Evolutionary conservation across 2,797 vertebrate species (phyloP).

Genomic region (Paedocypris micromegethes): DNA sequence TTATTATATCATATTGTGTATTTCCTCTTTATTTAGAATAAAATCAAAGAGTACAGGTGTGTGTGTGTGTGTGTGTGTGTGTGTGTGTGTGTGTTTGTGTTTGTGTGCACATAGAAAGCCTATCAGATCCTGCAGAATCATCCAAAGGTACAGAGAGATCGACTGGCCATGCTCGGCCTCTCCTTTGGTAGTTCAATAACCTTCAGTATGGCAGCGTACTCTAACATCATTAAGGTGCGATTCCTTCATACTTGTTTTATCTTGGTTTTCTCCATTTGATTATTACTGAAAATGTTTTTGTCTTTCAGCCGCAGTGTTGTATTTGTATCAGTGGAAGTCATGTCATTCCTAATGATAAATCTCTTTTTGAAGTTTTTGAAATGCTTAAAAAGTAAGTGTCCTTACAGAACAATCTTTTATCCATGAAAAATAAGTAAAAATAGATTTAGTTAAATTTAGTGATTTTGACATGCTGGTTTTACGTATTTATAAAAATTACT

Average conservation of each 20-base stretch:
- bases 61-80: not conserved
- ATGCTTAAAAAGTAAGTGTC: slow-evolving; percentile 20
- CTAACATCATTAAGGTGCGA: slow-evolving; percentile 47
- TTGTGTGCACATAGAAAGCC: slow-evolving; percentile 50
- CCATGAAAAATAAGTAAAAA: too few relatives aligned
- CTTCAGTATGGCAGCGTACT: slow-evolving; percentile 50
- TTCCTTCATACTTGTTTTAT: not conserved
- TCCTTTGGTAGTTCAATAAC: slow-evolving; percentile 55
- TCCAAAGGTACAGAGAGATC: slow-evolving; percentile 56
- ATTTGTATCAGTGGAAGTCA: slow-evolving; percentile 58
- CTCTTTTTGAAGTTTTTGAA: fast-evolving
- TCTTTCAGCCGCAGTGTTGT: slow-evolving; percentile 61
- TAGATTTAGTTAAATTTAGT: too few relatives aligned
- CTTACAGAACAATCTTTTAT: not conserved
- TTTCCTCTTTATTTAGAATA: too few relatives aligned
- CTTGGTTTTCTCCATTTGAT: not conserved
- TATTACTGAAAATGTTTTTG: not conserved
- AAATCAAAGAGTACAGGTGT: too few relatives aligned
- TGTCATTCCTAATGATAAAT: fast-evolving
- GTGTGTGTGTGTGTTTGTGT: slow-evolving; percentile 4
- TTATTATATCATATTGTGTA: too few relatives aligned
- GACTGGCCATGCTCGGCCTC: slow-evolving; percentile 60
- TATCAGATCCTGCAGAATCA: slow-evolving; percentile 59
- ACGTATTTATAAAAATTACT: too few relatives aligned
- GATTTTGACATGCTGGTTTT: too few relatives aligned